Conservation (phyloP, 2,888 invertebrate genomes). For the Noctua fimbriata region DNA sequence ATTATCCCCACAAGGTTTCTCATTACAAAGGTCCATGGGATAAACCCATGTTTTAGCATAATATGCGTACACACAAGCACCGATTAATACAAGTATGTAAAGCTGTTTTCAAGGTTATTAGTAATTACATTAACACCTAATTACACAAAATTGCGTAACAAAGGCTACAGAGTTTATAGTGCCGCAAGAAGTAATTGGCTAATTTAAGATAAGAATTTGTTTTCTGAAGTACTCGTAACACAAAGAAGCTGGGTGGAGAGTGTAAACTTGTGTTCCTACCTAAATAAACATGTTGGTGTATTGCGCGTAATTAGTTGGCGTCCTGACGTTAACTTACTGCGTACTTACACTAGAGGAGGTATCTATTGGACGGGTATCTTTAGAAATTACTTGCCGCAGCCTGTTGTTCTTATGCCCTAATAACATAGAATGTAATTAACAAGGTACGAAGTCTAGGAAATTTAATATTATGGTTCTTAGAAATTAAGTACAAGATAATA, state of each 20-base stretch:
- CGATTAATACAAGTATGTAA: constrained; percentile 24
- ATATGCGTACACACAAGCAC: not conserved
- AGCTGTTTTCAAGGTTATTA: constrained; percentile 51
- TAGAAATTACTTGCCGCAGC: constrained; percentile 25
- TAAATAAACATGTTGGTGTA: constrained; percentile 59
- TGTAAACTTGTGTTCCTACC: constrained; percentile 47
- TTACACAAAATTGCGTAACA: constrained; percentile 48
- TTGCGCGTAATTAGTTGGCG: constrained; percentile 45
- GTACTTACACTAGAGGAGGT: constrained; percentile 9
- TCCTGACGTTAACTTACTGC: constrained; percentile 31
- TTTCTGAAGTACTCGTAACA: constrained; percentile 46
- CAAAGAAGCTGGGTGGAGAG: constrained; percentile 46
- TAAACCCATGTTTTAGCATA: constrained; percentile 12
- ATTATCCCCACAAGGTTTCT: constrained; percentile 17
- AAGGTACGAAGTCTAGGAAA: not conserved
- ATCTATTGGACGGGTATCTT: constrained; percentile 24
- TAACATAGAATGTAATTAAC: constrained; percentile 3
- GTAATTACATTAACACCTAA: constrained; percentile 52
- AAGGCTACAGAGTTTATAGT: constrained; percentile 41
- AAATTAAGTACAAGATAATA: not conserved
- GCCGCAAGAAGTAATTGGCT: constrained; percentile 48
- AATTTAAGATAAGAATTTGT: constrained; percentile 52
- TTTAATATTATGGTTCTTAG: not conserved
- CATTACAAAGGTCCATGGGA: constrained; percentile 10
- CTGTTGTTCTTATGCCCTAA: constrained; percentile 1